These are phyloP conservation scores for Lycocorax pyrrhopterus DNA, from an alignment of 2,113 vertebrate genomes.

Conservation along the genomic window DNA sequence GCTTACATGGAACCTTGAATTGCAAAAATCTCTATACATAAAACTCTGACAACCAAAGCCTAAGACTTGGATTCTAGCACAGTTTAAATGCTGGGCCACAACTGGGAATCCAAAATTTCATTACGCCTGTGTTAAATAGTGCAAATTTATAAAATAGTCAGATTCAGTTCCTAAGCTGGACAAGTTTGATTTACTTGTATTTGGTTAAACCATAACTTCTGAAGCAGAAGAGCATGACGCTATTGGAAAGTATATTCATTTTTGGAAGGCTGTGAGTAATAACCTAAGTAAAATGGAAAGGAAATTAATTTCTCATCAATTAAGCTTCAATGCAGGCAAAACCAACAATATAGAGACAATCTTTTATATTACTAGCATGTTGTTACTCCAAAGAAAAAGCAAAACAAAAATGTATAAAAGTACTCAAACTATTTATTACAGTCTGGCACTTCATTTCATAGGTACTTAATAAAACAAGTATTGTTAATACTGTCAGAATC, in stretches of 20 bases:
- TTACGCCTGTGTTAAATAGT: not conserved
- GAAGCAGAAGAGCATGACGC: not conserved
- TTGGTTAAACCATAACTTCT: slow-evolving; percentile 4
- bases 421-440: not conserved
- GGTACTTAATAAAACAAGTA: not conserved
- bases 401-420: not conserved
- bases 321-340: not conserved
- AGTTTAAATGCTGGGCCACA: not conserved
- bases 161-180: not conserved
- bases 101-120: not conserved
- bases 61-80: not conserved
- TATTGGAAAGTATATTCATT: not conserved
- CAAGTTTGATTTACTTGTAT: slow-evolving; percentile 6
- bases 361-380: not conserved
- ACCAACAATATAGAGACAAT: not conserved
- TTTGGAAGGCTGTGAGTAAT: not conserved
- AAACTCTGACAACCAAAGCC: not conserved
- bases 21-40: not conserved
- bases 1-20: not conserved
- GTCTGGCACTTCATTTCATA: not conserved
- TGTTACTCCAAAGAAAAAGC: not conserved
- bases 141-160: not conserved
- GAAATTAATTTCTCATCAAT: not conserved
- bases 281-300: not conserved
- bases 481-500: not conserved